These are phyloP conservation scores for Pseudachorutes palmiensis DNA, from an alignment of 1,140 invertebrate species.

Conservation along the genomic window DNA sequence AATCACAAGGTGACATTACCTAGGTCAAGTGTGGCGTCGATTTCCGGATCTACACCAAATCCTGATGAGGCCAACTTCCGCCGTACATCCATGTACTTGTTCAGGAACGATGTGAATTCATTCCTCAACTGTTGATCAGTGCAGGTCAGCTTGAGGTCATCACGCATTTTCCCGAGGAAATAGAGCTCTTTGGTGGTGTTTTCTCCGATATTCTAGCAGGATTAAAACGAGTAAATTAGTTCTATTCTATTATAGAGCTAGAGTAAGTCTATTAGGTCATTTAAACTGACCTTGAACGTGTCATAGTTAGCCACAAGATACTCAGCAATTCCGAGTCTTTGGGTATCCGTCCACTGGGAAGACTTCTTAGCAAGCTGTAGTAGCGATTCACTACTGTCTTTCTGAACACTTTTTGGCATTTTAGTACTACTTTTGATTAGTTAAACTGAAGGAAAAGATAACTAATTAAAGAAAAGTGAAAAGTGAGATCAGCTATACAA, in stretches of 20 bases:
- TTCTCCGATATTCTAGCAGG: neutral
- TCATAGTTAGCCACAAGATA: neutral
- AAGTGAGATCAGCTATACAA: neutral
- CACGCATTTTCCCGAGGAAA: neutral
- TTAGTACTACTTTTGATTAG: neutral
- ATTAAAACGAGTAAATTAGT: neutral
- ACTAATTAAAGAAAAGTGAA: neutral
- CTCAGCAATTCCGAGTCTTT: neutral
- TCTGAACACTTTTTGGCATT: neutral
- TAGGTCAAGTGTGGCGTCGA: constrained; percentile 7
- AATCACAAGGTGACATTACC: neutral
- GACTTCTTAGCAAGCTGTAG: neutral
- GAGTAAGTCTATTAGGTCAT: neutral
- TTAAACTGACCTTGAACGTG: neutral
- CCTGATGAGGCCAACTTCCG: constrained; percentile 17
- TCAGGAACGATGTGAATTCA: constrained; percentile 14
- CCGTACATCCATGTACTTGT: constrained; percentile 15
- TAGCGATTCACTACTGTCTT: too few species aligned
- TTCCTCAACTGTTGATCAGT: constrained; percentile 20
- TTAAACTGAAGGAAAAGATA: neutral
- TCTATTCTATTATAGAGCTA: neutral
- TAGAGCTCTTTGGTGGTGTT: neutral
- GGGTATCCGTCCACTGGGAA: neutral
- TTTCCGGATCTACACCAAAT: constrained; percentile 22
- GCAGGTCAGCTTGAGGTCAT: neutral